These are phyloP conservation scores for Brachionus calyciflorus DNA, from an alignment of 1,140 invertebrate species.

Conservation along the genomic window DNA sequence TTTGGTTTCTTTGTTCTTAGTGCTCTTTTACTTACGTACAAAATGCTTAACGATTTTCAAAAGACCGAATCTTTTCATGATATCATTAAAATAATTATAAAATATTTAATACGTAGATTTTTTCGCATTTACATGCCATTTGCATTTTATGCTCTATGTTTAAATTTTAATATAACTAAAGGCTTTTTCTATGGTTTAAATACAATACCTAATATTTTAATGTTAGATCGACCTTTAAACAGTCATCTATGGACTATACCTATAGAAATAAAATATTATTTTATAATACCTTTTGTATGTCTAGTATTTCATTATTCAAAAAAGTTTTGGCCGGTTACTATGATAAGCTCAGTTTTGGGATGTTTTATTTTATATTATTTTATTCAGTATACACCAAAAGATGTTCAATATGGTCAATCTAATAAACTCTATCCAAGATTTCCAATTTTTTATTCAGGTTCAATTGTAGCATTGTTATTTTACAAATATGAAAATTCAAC, in stretches of 20 bases:
- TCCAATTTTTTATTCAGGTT: neutral
- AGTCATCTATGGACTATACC: slow-evolving; percentile 18
- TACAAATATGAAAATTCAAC: slow-evolving; percentile 10
- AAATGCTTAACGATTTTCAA: slow-evolving; percentile 8
- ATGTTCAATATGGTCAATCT: neutral
- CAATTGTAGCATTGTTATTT: slow-evolving; percentile 4
- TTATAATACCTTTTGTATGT: slow-evolving; percentile 14
- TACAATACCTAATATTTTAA: neutral
- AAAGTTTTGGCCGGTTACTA: neutral
- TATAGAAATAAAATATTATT: slow-evolving; percentile 7
- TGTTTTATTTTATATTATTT: neutral
- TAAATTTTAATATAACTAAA: neutral
- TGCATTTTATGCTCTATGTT: neutral
- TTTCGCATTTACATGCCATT: slow-evolving; percentile 22
- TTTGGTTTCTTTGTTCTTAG: slow-evolving; percentile 20
- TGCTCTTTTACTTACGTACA: slow-evolving; percentile 2
- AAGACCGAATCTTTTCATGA: neutral
- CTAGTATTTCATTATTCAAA: neutral
- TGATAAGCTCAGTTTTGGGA: neutral
- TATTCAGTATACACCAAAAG: neutral
- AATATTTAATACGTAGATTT: too few relatives aligned
- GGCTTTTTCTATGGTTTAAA: neutral
- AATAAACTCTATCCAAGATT: too few relatives aligned
- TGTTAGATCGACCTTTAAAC: neutral
- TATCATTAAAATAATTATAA: neutral